Conservation (phyloP, 2,113 vertebrate species). For the Ovis canadensis region DNA sequence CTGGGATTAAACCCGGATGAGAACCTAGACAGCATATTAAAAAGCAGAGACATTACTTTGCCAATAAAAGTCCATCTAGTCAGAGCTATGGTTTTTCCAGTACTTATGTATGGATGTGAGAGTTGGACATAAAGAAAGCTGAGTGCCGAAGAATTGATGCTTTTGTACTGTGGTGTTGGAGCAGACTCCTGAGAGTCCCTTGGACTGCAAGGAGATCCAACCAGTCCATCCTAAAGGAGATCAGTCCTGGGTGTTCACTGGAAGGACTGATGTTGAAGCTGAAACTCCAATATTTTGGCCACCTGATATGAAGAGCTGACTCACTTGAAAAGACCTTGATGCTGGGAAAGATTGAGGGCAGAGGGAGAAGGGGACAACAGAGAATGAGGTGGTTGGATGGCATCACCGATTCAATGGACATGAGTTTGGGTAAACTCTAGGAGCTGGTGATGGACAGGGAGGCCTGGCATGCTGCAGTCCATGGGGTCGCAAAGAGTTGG, state of each 20-base stretch:
- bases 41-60: not conserved
- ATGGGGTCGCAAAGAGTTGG: not conserved
- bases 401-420: not conserved
- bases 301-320: not conserved
- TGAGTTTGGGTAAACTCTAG: not conserved
- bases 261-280: not conserved
- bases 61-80: not conserved
- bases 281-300: not conserved
- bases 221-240: not conserved
- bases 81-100: not conserved
- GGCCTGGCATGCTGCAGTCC: not conserved
- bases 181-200: not conserved
- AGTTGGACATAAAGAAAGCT: not conserved
- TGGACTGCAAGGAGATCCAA: not conserved
- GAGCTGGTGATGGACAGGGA: not conserved
- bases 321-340: not conserved
- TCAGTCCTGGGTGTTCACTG: not conserved
- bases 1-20: not conserved
- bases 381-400: not conserved
- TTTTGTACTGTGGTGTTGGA: not conserved
- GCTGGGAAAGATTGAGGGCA: not conserved
- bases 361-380: not conserved
- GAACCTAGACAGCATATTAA: not conserved
- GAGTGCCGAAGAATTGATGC: rapidly evolving
- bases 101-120: not conserved